Evolutionary conservation across 2,113 vertebrate species (phyloP).

Genomic region (Oreocharis arfaki): DNA sequence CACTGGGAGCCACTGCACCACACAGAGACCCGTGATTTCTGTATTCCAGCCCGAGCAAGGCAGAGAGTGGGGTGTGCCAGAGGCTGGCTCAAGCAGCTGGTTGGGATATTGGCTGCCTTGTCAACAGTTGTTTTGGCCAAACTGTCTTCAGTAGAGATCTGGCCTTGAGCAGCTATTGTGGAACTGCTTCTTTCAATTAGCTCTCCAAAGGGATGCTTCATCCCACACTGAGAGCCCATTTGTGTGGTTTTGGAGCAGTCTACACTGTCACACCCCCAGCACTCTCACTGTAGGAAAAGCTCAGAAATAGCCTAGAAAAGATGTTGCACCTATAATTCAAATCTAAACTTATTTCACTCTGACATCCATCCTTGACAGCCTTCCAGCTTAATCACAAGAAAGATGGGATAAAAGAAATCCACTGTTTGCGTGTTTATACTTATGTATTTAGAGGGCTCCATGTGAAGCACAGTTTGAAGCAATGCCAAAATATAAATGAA

Average conservation of each 20-base stretch:
- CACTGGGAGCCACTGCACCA: background rate
- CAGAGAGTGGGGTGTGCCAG: background rate
- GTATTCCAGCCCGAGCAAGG: background rate
- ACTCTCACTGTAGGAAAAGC: background rate
- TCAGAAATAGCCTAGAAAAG: background rate
- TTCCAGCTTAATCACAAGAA: background rate
- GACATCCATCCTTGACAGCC: background rate
- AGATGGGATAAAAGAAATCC: background rate
- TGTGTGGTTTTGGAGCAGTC: background rate
- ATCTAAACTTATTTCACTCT: background rate
- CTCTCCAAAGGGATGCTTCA: conserved; percentile 18
- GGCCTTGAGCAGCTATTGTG: conserved; percentile 5
- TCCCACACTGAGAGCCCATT: background rate
- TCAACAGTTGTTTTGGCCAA: background rate
- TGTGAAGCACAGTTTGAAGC: background rate
- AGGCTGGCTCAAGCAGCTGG: background rate
- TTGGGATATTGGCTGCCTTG: background rate
- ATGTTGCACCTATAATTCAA: background rate
- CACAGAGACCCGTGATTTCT: background rate
- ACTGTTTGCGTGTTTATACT: background rate
- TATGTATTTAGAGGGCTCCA: background rate
- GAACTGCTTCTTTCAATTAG: conserved; percentile 12
- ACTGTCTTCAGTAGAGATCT: background rate
- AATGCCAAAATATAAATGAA: background rate
- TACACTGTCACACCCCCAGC: background rate